A percentile compares a stretch with the other conserved stretches of the same genome.
Conservation (phyloP, 2,888 invertebrate species). For the Lithophane semibrunnea region DNA sequence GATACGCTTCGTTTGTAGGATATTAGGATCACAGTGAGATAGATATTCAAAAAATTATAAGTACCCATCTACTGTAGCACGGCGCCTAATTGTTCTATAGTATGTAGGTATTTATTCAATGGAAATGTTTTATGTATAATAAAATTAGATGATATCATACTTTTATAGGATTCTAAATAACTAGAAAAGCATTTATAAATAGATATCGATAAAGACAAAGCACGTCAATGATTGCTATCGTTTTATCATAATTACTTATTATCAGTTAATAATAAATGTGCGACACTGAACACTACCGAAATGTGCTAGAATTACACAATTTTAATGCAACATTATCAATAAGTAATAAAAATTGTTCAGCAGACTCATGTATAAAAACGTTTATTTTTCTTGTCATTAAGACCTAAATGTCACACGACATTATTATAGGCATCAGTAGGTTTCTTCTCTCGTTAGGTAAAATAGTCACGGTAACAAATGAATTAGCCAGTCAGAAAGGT, state of each 20-base stretch:
- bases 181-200: neutral
- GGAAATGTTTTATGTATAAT: neutral
- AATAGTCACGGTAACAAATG: neutral
- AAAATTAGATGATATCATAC: slow-evolving; percentile 1
- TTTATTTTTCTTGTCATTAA: too few relatives aligned
- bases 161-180: neutral
- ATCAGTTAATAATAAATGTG: slow-evolving; percentile 22
- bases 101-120: neutral
- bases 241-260: slow-evolving; percentile 44
- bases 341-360: neutral
- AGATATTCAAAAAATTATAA: neutral
- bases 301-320: slow-evolving; percentile 3
- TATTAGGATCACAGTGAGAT: slow-evolving; percentile 4
- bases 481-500: neutral
- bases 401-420: slow-evolving; percentile 5
- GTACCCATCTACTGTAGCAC: neutral
- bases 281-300: slow-evolving; percentile 5
- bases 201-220: slow-evolving; percentile 16
- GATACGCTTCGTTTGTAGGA: neutral
- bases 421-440: neutral
- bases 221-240: slow-evolving; percentile 10
- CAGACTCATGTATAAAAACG: neutral
- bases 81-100: neutral
- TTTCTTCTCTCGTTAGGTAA: neutral
- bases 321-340: slow-evolving; percentile 30